Percentiles rank a stretch among this genome's conserved stretches.
Conservation (phyloP, 2,888 invertebrate genomes). For the Scaptomyza tumidula region DNA sequence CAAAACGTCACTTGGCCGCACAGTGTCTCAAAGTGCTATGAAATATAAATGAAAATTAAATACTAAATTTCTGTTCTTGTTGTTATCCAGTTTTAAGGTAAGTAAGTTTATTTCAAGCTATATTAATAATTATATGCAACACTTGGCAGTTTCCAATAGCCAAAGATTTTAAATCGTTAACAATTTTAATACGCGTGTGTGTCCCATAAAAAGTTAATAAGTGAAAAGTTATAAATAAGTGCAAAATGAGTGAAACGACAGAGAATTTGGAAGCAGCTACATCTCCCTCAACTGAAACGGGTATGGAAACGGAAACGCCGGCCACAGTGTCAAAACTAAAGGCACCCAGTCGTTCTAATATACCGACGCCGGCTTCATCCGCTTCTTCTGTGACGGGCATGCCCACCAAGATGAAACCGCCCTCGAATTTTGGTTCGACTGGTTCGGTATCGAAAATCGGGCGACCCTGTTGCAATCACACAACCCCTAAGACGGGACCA, state of each 20-base stretch:
- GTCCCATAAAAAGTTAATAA: conserved; percentile 24
- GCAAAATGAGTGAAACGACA: conserved; percentile 74
- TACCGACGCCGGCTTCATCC: conserved; percentile 76
- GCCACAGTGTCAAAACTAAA: conserved; percentile 21
- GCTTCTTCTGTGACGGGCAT: conserved; percentile 73
- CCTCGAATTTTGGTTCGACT: conserved; percentile 73
- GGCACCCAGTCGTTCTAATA: conserved; percentile 55
- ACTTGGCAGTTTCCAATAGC: conserved; percentile 22
- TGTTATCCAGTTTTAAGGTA: conserved; percentile 47
- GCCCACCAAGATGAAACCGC: conserved; percentile 67
- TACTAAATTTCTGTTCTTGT: neutral
- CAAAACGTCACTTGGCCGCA: conserved; percentile 57
- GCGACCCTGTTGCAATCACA: conserved; percentile 76
- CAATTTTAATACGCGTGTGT: conserved; percentile 59
- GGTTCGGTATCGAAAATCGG: conserved; percentile 81
- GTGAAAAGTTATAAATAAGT: conserved; percentile 41
- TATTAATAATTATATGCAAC: neutral
- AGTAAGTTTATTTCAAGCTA: conserved; percentile 40
- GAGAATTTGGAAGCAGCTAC: conserved; percentile 21
- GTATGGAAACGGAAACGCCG: conserved; percentile 22
- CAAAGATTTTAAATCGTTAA: conserved; percentile 40
- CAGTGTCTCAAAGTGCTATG: conserved; percentile 36
- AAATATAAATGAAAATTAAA: conserved; percentile 18
- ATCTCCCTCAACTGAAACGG: conserved; percentile 3
- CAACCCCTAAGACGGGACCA: conserved; percentile 80